Conservation (phyloP, 1,140 invertebrate genomes). For the Drosophila subpulchrella region DNA sequence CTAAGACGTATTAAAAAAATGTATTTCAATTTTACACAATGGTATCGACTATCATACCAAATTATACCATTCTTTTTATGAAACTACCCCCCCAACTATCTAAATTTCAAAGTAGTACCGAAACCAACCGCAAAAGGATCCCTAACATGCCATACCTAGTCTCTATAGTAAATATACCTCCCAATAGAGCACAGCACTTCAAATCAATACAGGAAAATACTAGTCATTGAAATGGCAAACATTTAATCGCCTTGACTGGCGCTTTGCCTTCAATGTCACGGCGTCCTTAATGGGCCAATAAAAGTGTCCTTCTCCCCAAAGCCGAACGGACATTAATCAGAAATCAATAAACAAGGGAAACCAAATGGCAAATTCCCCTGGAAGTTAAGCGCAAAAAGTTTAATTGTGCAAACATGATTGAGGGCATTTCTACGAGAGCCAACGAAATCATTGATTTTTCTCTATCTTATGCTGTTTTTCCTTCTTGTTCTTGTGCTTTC, state of each 20-base stretch:
- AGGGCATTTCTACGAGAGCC: conserved; percentile 20
- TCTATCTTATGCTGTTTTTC: conserved; percentile 30
- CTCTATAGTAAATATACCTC: neutral
- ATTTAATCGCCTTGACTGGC: conserved; percentile 50
- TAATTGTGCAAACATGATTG: conserved; percentile 53
- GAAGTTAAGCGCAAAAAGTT: conserved; percentile 30
- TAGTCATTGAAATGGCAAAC: conserved; percentile 29
- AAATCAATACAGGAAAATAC: conserved; percentile 5
- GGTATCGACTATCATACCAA: too few relatives aligned
- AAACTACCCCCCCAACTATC: too few relatives aligned
- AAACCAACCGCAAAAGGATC: neutral
- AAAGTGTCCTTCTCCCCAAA: conserved; percentile 35
- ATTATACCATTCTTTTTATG: too few relatives aligned
- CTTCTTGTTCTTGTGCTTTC: conserved; percentile 20
- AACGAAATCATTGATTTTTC: conserved; percentile 42
- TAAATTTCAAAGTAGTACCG: neutral
- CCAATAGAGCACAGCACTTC: conserved; percentile 1
- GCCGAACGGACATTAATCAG: conserved; percentile 39
- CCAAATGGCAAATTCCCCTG: conserved; percentile 11
- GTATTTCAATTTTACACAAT: too few relatives aligned
- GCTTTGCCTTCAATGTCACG: conserved; percentile 48
- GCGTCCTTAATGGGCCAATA: conserved; percentile 54
- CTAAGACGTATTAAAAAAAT: too few relatives aligned
- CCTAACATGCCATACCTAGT: neutral
- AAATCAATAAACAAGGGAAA: conserved; percentile 47